These are phyloP conservation scores for Anguilla marmorata DNA, from an alignment of 2,797 vertebrate genomes.

Conservation along the genomic window DNA sequence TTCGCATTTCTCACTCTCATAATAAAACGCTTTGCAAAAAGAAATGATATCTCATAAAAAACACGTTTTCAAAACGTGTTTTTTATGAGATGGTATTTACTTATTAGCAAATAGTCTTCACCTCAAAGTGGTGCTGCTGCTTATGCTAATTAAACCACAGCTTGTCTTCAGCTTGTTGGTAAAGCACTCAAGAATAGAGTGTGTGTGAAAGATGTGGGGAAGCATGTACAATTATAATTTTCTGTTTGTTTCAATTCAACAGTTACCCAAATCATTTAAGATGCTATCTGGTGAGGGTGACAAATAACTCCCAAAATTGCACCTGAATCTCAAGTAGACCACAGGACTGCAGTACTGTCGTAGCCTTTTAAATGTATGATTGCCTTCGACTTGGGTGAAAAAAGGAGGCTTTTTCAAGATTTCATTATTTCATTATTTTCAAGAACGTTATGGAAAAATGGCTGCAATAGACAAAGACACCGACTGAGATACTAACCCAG, in stretches of 20 bases:
- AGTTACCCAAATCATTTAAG: too few species aligned
- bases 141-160: not conserved
- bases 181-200: not conserved
- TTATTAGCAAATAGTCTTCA: not conserved
- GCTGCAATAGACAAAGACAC: not conserved
- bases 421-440: not conserved
- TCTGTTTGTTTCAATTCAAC: too few species aligned
- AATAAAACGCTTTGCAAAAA: too few species aligned
- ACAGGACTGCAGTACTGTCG: not conserved
- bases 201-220: too few species aligned
- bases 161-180: not conserved
- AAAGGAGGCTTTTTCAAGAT: not conserved
- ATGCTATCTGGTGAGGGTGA: not conserved
- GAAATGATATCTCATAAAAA: too few species aligned
- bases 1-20: too few species aligned
- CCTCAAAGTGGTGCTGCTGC: not conserved
- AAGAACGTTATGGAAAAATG: not conserved
- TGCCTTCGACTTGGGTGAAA: not conserved
- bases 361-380: not conserved
- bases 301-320: too few species aligned
- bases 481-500: slow-evolving; percentile 57
- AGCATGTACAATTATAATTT: too few species aligned
- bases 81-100: not conserved
- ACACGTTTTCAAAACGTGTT: too few species aligned
- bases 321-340: not conserved